Evolutionary conservation across 2,888 invertebrate genomes (phyloP).

Genomic region (Tigriopus californicus): DNA sequence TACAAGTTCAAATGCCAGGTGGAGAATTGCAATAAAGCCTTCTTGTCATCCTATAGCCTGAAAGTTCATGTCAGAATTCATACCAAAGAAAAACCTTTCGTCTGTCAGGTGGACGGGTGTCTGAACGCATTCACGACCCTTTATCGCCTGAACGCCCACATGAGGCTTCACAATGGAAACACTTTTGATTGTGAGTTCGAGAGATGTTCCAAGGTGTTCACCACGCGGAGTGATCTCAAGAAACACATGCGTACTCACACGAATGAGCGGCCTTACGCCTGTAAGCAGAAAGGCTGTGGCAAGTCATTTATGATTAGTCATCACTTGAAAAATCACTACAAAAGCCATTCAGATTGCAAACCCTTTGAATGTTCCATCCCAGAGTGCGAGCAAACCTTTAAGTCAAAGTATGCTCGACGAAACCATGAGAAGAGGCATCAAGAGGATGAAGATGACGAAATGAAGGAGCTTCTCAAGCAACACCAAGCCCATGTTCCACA

Average conservation of each 20-base stretch:
- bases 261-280: slow-evolving; percentile 44
- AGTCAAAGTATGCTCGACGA: not conserved
- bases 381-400: slow-evolving; percentile 51
- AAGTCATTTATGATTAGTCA: slow-evolving; percentile 86
- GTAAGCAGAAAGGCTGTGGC: slow-evolving; percentile 60
- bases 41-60: slow-evolving; percentile 80
- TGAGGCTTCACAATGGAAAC: slow-evolving; percentile 77
- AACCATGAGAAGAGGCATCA: not conserved
- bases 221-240: slow-evolving; percentile 78
- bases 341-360: slow-evolving; percentile 61
- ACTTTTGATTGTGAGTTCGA: slow-evolving; percentile 62
- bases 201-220: slow-evolving; percentile 75
- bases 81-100: slow-evolving; percentile 77
- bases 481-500: too few species aligned
- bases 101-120: slow-evolving; percentile 51
- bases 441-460: too few species aligned
- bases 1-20: slow-evolving; percentile 54
- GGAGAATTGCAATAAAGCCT: slow-evolving; percentile 64
- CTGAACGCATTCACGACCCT: slow-evolving; percentile 84
- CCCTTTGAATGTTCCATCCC: slow-evolving; percentile 48
- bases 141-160: slow-evolving; percentile 73
- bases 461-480: too few species aligned
- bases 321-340: slow-evolving; percentile 72
- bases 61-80: slow-evolving; percentile 87
- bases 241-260: slow-evolving; percentile 85